Percentiles rank a stretch among this genome's conserved stretches.
These are phyloP conservation scores for Magallana angulata DNA, from an alignment of 1,140 invertebrate species.

Conservation along the genomic window DNA sequence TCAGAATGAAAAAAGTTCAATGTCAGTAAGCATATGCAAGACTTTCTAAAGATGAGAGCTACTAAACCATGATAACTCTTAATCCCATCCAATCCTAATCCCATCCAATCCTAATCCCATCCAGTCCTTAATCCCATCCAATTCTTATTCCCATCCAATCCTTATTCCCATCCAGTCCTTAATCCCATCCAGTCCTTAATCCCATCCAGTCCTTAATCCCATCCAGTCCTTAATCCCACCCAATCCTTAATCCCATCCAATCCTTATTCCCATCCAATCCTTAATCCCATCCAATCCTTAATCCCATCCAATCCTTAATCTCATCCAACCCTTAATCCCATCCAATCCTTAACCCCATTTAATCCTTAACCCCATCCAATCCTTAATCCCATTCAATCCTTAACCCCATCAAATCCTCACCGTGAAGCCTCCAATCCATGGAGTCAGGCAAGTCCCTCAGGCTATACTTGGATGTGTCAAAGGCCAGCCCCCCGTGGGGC, in stretches of 20 bases:
- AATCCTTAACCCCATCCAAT: background rate
- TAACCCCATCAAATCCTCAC: constrained; percentile 58
- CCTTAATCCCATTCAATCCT: background rate
- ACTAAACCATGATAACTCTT: too few relatives aligned
- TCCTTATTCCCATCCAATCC: background rate
- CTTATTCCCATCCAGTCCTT: too few relatives aligned
- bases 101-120: too few relatives aligned
- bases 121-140: too few relatives aligned
- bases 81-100: background rate
- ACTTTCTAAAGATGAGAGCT: too few relatives aligned
- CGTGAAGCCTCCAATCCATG: constrained; percentile 94
- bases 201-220: too few relatives aligned
- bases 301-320: constrained; percentile 21
- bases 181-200: too few relatives aligned
- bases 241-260: constrained; percentile 17
- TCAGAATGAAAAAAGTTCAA: too few relatives aligned
- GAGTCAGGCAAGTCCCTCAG: constrained; percentile 66
- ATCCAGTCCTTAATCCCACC: background rate
- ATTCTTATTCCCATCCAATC: too few relatives aligned
- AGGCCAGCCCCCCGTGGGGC: constrained; percentile 86
- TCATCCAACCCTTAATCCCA: background rate
- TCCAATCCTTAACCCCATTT: background rate
- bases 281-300: background rate
- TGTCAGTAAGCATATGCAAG: too few relatives aligned
- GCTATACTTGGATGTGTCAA: constrained; percentile 81